Evolutionary conservation across 2,797 vertebrate genomes (phyloP).

Genomic region (Dromococcyx pavoninus): DNA sequence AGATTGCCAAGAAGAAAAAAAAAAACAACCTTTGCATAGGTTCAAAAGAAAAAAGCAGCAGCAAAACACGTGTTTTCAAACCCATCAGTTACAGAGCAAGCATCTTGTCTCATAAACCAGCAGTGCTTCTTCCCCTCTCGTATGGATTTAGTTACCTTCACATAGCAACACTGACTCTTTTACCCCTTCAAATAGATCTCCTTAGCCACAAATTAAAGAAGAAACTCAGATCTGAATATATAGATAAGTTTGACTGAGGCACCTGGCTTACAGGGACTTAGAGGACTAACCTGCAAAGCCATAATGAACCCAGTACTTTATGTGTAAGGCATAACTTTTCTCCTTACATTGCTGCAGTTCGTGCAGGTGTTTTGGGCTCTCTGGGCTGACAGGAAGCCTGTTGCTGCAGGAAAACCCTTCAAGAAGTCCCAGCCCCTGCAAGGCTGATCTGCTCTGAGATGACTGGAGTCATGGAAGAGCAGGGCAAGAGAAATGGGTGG

Average conservation of each 20-base stretch:
- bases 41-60: background rate
- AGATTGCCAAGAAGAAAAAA: background rate
- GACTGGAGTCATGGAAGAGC: background rate
- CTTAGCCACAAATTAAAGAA: background rate
- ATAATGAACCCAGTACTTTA: background rate
- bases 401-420: background rate
- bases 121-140: background rate
- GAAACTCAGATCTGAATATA: background rate
- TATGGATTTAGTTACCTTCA: background rate
- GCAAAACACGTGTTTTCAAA: background rate
- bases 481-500: rapidly evolving
- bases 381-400: background rate
- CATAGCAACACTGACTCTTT: background rate
- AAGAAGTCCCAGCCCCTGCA: background rate
- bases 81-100: background rate
- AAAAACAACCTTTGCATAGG: background rate
- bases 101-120: background rate
- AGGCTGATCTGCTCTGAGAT: background rate
- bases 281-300: background rate
- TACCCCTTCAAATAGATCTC: background rate
- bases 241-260: background rate
- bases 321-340: background rate
- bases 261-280: background rate
- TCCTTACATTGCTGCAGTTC: background rate
- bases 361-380: background rate